phyloP scores from a whole-genome alignment of 1,140 invertebrate species.

The Hylaeus volcanicus region DNA sequence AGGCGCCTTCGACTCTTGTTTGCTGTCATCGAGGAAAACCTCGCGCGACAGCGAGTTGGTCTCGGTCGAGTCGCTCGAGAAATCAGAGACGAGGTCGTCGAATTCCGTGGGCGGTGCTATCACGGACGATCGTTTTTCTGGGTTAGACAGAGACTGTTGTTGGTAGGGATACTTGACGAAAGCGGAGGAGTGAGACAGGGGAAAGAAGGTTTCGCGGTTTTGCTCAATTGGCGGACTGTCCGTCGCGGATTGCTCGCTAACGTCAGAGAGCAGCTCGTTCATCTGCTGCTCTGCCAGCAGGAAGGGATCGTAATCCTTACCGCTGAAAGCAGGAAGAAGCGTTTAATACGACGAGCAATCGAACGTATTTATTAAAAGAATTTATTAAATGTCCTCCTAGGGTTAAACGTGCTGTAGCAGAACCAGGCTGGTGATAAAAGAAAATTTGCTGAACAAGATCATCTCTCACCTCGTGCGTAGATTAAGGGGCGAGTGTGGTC shows the following conservation, averaged over 20 bases:
- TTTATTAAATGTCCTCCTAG: too few relatives aligned
- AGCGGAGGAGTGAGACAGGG: conserved; percentile 77
- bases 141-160: not conserved
- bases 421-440: not conserved
- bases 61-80: conserved; percentile 75
- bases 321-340: conserved; percentile 69
- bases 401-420: not conserved
- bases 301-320: conserved; percentile 85
- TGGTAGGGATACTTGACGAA: conserved; percentile 74
- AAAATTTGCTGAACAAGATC: not conserved
- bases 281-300: conserved; percentile 86
- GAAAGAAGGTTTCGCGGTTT: conserved; percentile 57
- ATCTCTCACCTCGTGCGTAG: not conserved
- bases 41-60: conserved; percentile 70
- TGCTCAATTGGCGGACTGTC: conserved; percentile 49
- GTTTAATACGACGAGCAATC: not conserved
- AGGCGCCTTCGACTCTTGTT: not conserved
- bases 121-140: conserved; percentile 71
- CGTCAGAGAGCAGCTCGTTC: conserved; percentile 83
- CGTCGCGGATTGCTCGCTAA: conserved; percentile 69
- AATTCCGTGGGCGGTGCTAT: conserved; percentile 78
- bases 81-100: conserved; percentile 72
- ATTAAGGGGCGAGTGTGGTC: not conserved
- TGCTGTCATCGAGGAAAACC: conserved; percentile 34
- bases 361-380: too few relatives aligned